Evolutionary conservation across 2,113 vertebrate genomes (phyloP), one percentile per base, ranked within the genome.

Genomic region (Hemibates koningsi): DNA sequence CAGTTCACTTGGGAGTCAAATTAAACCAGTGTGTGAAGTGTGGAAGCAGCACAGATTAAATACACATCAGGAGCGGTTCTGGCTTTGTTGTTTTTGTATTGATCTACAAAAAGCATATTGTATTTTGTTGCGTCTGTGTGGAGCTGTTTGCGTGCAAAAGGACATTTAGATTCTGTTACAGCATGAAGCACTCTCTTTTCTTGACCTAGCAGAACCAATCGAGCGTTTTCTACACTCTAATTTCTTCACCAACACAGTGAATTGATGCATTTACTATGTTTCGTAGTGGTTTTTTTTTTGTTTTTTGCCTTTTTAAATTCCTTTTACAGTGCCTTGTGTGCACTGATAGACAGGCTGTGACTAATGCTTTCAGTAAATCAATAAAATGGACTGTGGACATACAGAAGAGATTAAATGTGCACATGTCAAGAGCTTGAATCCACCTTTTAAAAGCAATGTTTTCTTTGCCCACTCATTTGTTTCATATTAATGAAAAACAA

Each of bases 281-380:
- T 90, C 19, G 80, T 79, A 81, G 12, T 54, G 52, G 2, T 0
- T 4, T 32, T 24, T 41, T 41, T 9, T 24, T 41, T 17, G 19
- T 6, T 13, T 21, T 38, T 43, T 86, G 21, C 7, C n/a, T 50
- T 76, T 92, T 56, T 59, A 38, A 82, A 80, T 34, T 73, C 36
- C 34, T 78, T 19, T 57, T 88, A 86, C 50, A 41, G 17, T 34
- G 54, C 34, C 17, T 21, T 80, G 50, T 79, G 86, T 29, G 43
- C 41, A 71, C 38, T 84, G 82, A 87, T 57, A 66, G 91, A 90
- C 86, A 87, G 78, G 81, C 84, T 90, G 86, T 91, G 87, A 89
- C 82, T 91, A 91, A 95, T 86, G 88, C 84, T 89, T 92, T 86
- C 54, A 88, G 52, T 66, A 73, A 90, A 91, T 95, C 93, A 92